Base-by-base conservation (phyloP, 2,888 invertebrate species). In the Myathropa florea region DNA sequence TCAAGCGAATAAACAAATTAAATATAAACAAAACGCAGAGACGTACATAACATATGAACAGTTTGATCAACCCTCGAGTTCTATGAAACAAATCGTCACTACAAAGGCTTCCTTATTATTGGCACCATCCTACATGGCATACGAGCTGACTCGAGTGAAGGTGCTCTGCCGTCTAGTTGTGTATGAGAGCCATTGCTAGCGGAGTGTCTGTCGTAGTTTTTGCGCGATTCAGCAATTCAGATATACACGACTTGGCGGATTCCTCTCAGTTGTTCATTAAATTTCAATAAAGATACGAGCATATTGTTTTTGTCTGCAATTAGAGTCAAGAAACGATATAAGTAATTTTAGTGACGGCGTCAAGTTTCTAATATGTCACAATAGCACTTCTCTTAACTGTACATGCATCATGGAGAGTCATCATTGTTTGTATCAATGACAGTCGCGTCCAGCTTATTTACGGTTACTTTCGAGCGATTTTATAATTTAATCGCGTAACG, bases 51-150 rank as follows among this genome's bases (percentile, higher is more conserved):
- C 46, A 36, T 84, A 75, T 76, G 71, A 77, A 63, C 77, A 77
- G 78, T 78, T 67, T 72, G 68, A 68, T 85, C 85, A 85, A 81
- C 81, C 85, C 85, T 76, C 85, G 70, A 55, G 77, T 60, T 65
- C 53, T 36, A 60, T 64, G 63, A 68, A 33, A 39, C 23, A 64
- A 24, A 60, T 61, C 61, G 76, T 72, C 77, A 81, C 46, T 81
- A 64, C 28, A 82, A 78, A 39, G 85, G 85, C 82, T 85, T 85
- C 85, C 82, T 82, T 73, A 67, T 59, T 60, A 21, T 55, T 9
- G 57, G 55, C 68, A 46, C 53, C 23, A 46, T 12, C 18, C 12
- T 46, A n/a, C 18, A 46, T 46, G n/a, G 18, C 46, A 46, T 46
- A 46, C n/a, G n/a, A 46, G 46, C 46, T 46, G 7, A n/a, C 46